phyloP scores from a whole-genome alignment of 2,113 vertebrate species.

The Xenus cinereus region DNA sequence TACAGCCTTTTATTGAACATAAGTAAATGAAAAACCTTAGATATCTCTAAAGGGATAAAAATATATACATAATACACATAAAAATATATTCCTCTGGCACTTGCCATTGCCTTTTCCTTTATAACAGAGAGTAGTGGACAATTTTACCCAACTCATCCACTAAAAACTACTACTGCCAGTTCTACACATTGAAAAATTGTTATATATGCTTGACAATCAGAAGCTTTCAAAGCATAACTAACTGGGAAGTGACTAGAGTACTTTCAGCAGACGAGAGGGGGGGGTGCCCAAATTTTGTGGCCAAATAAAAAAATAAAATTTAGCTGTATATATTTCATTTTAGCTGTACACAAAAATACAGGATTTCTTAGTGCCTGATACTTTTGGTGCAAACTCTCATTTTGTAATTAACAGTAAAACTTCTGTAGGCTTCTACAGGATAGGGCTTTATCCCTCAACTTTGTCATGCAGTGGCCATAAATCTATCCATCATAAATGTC shows the following conservation, averaged over 20 bases:
- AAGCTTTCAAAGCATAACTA: background rate
- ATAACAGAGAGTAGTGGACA: background rate
- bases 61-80: background rate
- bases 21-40: background rate
- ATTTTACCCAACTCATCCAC: background rate
- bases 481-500: background rate
- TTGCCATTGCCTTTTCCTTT: background rate
- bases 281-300: background rate
- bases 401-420: background rate
- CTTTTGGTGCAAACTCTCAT: background rate
- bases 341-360: background rate
- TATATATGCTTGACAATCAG: background rate
- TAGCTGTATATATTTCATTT: background rate
- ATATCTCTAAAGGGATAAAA: background rate
- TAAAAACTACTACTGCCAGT: background rate
- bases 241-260: background rate
- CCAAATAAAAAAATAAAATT: background rate
- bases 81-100: background rate
- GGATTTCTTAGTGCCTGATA: background rate
- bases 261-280: background rate
- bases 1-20: background rate
- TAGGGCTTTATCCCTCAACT: background rate
- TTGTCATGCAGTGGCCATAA: background rate
- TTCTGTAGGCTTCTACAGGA: background rate
- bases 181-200: background rate